These are phyloP conservation scores for Saccostrea echinata DNA, from an alignment of 1,140 invertebrate species.

Conservation along the genomic window DNA sequence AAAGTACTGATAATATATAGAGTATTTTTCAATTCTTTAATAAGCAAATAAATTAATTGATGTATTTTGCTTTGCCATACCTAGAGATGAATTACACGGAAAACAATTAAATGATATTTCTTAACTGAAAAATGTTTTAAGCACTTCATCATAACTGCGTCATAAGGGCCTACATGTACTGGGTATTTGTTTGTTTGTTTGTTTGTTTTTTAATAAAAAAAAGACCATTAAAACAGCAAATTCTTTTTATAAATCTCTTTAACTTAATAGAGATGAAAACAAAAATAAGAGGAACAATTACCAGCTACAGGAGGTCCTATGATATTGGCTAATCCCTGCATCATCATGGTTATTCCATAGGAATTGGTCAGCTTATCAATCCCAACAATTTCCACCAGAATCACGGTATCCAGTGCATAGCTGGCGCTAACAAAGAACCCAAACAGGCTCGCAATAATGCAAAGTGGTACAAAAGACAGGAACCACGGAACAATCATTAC, in stretches of 20 bases:
- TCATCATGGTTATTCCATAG: slow-evolving; percentile 78
- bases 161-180: background rate
- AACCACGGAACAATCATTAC: slow-evolving; percentile 69
- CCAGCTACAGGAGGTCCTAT: slow-evolving; percentile 78
- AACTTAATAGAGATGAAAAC: background rate
- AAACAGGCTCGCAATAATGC: slow-evolving; percentile 68
- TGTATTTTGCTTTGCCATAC: too few species aligned
- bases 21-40: too few species aligned
- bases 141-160: too few species aligned
- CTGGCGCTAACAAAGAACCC: slow-evolving; percentile 79
- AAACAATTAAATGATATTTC: background rate
- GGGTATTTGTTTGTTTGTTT: background rate
- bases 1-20: too few species aligned
- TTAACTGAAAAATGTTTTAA: background rate
- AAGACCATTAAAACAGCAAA: too few species aligned
- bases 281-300: slow-evolving; percentile 49
- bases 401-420: slow-evolving; percentile 76
- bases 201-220: too few species aligned
- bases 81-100: too few species aligned
- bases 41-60: too few species aligned
- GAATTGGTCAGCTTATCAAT: slow-evolving; percentile 78
- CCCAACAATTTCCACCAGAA: slow-evolving; percentile 77
- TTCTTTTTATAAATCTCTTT: too few species aligned
- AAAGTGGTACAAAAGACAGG: slow-evolving; percentile 62
- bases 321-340: slow-evolving; percentile 77